Base-by-base conservation (phyloP, 2,888 invertebrate species). In the Corbicula japonica region DNA sequence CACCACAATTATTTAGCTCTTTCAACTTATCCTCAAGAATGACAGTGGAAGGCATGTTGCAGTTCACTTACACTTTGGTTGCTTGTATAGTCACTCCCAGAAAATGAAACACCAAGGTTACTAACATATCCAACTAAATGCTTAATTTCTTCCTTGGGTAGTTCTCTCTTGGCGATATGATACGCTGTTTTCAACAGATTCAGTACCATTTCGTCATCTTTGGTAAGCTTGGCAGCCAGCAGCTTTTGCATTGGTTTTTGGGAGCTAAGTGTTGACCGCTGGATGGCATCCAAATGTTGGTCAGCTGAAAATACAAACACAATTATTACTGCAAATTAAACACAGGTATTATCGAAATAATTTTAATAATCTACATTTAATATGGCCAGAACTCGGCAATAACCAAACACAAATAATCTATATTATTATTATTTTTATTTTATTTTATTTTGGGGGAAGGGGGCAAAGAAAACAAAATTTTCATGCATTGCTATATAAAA, bases 71-170 rank as follows among this genome's bases (percentile, higher is more conserved):
- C 58, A 66, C 65, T 52, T 26, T 52, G 18, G 18, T 30, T 18
- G 23, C 54, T 54, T 15, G n/a, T n/a, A n/a, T n/a, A n/a, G n/a
- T 30, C n/a, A 6, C 21, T 21, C 15, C 15, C 15, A 52, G 12
- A n/a, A n/a, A 52, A 52, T 21, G 15, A 15, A 52, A 52, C 62
- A 21, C 50, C 60, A 18, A 69, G 1, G n/a, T 15, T 32, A 18
- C 44, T 38, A 18, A 54, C 50, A 3, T 44, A 52, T 15, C 70
- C 70, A n/a, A 76, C 34, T 12, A 62, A n/a, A 18, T 63, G 62
- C 30, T 1, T 18, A 18, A 76, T 52, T 28, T 69, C 63, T 44
- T 56, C 70, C 32, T 76, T 76, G 1, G 76, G 70, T 18, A 70
- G 1, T 32, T 76, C 70, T 2, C 62, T 30, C 41, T 63, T 70